Evolutionary conservation across 2,113 vertebrate genomes (phyloP).

Genomic region (Saccopteryx bilineata): DNA sequence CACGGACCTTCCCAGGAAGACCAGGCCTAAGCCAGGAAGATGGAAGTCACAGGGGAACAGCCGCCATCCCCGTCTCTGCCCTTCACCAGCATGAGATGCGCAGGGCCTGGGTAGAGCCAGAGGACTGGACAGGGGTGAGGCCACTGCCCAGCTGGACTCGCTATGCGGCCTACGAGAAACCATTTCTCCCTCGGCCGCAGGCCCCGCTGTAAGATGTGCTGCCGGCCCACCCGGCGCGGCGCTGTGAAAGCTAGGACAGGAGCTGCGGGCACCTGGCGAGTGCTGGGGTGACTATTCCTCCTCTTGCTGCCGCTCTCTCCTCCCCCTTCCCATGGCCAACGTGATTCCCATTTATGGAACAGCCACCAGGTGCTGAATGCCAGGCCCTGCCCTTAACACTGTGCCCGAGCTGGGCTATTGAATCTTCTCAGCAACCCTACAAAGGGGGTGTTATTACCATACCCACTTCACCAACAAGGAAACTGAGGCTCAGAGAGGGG

Average conservation of each 20-base stretch:
- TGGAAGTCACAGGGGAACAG: background rate
- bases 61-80: too few relatives aligned
- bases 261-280: background rate
- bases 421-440: background rate
- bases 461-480: background rate
- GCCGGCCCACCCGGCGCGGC: background rate
- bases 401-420: background rate
- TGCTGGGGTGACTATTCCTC: rapidly evolving
- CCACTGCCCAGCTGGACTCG: background rate
- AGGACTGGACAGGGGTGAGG: background rate
- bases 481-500: background rate
- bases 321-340: background rate
- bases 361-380: background rate
- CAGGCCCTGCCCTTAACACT: background rate
- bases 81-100: background rate
- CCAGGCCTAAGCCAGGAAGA: background rate
- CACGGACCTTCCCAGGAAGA: background rate
- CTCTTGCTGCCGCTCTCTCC: rapidly evolving
- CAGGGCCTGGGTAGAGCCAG: background rate
- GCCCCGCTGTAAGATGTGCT: background rate
- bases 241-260: background rate
- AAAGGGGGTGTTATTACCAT: background rate
- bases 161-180: background rate
- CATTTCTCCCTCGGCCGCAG: background rate
- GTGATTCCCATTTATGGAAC: background rate